Evolutionary conservation across 2,113 vertebrate species (phyloP).

Genomic region (Aspiorhynchus laticeps): DNA sequence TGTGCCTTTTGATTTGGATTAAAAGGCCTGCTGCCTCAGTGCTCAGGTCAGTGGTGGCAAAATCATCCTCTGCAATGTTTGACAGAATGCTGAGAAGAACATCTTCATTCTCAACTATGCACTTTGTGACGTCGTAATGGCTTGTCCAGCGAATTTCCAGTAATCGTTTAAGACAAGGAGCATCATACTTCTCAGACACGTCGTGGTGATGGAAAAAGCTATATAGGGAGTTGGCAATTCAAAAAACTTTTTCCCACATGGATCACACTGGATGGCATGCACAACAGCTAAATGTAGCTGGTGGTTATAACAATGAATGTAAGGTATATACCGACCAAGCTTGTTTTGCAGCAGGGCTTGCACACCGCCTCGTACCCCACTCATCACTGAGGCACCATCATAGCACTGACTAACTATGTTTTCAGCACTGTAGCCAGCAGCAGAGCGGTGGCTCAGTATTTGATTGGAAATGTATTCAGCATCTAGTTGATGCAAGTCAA

Average conservation of each 20-base stretch:
- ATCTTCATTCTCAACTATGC: slow-evolving; percentile 44
- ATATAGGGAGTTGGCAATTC: slow-evolving; percentile 32
- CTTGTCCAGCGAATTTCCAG: slow-evolving; percentile 32
- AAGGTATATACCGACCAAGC: slow-evolving; percentile 39
- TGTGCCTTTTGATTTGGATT: background rate
- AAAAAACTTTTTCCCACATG: slow-evolving; percentile 44
- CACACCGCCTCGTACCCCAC: slow-evolving; percentile 24
- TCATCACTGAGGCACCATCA: slow-evolving; percentile 50
- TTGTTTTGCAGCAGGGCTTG: slow-evolving; percentile 43
- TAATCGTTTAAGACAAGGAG: slow-evolving; percentile 9
- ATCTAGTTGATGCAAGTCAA: slow-evolving; percentile 40
- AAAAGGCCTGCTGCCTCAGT: slow-evolving; percentile 13
- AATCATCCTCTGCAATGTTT: slow-evolving; percentile 38
- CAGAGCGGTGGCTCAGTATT: slow-evolving; percentile 34
- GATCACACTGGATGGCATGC: slow-evolving; percentile 29
- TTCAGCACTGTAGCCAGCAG: slow-evolving; percentile 49
- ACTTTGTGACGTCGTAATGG: slow-evolving; percentile 46
- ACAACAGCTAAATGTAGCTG: slow-evolving; percentile 43
- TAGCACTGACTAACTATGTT: slow-evolving; percentile 50
- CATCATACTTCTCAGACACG: slow-evolving; percentile 37
- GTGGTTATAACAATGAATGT: slow-evolving; percentile 47
- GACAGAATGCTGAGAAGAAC: slow-evolving; percentile 32
- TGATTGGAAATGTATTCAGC: slow-evolving; percentile 36
- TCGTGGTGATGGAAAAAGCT: slow-evolving; percentile 43
- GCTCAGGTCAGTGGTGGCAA: slow-evolving; percentile 6